A percentile compares a stretch with the other conserved stretches of the same genome.
Conservation (phyloP, 1,140 invertebrate species). For the Phymorhynchus buccinoides region DNA sequence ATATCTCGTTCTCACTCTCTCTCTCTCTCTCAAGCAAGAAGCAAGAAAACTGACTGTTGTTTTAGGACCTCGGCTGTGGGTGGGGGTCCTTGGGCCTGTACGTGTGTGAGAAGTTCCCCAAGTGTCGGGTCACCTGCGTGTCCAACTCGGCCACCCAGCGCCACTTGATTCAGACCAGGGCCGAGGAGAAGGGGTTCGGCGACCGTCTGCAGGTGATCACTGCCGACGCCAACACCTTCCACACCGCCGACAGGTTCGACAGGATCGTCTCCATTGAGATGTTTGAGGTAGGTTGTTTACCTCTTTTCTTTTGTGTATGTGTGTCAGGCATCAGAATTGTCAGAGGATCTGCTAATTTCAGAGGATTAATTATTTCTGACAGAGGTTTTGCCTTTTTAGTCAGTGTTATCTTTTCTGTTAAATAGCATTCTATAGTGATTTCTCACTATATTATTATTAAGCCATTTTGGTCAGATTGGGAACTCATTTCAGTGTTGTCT, state of each 20-base stretch:
- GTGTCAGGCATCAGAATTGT: too few species aligned
- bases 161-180: constrained; percentile 52
- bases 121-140: constrained; percentile 65
- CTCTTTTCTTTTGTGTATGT: background rate
- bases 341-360: too few species aligned
- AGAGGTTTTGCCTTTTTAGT: too few species aligned
- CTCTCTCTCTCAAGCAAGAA: too few species aligned
- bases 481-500: too few species aligned
- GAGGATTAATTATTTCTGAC: too few species aligned
- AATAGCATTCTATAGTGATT: too few species aligned
- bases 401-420: too few species aligned
- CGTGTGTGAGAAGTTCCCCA: constrained; percentile 61
- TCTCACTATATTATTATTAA: too few species aligned
- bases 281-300: constrained; percentile 62
- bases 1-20: too few species aligned
- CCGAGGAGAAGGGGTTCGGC: constrained; percentile 48
- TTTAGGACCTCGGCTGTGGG: constrained; percentile 66
- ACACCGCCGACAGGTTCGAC: constrained; percentile 60
- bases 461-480: too few species aligned
- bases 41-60: too few species aligned
- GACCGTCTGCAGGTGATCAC: constrained; percentile 61
- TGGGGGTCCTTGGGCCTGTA: constrained; percentile 66
- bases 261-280: constrained; percentile 67
- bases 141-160: constrained; percentile 67
- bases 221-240: constrained; percentile 62